These are phyloP conservation scores for Margarornis squamiger DNA, from an alignment of 2,797 vertebrate species.

Conservation along the genomic window DNA sequence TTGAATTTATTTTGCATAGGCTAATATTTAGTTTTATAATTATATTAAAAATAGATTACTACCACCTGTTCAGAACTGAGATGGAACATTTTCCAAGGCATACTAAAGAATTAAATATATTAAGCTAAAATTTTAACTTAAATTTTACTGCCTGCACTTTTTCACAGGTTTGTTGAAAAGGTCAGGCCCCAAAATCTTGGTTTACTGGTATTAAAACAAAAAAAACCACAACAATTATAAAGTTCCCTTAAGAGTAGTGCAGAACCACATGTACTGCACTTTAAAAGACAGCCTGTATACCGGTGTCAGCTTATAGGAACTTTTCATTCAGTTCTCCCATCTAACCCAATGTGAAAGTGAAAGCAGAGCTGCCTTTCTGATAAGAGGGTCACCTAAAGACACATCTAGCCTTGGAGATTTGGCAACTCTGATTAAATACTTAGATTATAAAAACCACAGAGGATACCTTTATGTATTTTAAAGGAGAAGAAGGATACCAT, in stretches of 20 bases:
- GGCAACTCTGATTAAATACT: not conserved
- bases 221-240: not conserved
- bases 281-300: not conserved
- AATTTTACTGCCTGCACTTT: not conserved
- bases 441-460: not conserved
- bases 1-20: not conserved
- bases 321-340: not conserved
- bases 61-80: not conserved
- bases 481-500: not conserved
- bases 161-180: not conserved
- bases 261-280: fast-evolving
- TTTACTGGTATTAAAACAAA: not conserved
- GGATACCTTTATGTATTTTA: fast-evolving
- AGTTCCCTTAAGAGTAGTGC: not conserved
- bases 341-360: fast-evolving
- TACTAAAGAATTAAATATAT: not conserved
- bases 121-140: not conserved
- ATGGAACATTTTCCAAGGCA: not conserved
- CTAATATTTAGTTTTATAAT: not conserved
- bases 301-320: not conserved
- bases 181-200: not conserved
- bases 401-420: not conserved
- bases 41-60: not conserved
- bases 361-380: not conserved
- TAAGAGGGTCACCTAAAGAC: not conserved